These are phyloP conservation scores for Xestia ashworthii DNA, from an alignment of 2,888 invertebrate species.

Conservation along the genomic window DNA sequence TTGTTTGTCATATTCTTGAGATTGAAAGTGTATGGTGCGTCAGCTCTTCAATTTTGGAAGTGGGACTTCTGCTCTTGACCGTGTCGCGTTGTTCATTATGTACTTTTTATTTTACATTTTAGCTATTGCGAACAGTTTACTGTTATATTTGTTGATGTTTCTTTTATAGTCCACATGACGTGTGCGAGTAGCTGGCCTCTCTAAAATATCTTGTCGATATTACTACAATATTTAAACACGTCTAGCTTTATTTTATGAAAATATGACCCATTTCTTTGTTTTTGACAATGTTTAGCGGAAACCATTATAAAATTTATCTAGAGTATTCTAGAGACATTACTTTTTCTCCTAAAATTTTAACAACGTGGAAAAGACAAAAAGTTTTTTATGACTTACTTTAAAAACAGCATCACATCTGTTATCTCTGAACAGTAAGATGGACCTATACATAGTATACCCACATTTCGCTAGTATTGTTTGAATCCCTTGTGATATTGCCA, in stretches of 20 bases:
- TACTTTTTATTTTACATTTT: constrained; percentile 17
- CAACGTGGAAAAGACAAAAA: background rate
- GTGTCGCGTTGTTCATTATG: background rate
- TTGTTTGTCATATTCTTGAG: background rate
- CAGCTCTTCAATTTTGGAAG: background rate
- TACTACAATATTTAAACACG: background rate
- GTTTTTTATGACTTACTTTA: background rate
- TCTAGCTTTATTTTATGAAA: background rate
- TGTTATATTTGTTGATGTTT: constrained; percentile 33
- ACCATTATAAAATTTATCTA: background rate
- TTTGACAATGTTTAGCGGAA: constrained; percentile 19
- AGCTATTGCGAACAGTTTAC: constrained; percentile 12
- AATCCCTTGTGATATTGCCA: background rate
- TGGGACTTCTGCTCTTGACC: constrained; percentile 24
- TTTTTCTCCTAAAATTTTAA: background rate
- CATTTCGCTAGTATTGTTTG: background rate
- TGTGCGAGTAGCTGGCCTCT: background rate
- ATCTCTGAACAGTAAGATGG: background rate
- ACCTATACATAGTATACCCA: background rate
- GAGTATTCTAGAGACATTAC: background rate
- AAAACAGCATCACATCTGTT: background rate
- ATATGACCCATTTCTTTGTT: constrained; percentile 6
- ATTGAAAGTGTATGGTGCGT: background rate
- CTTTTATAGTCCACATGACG: constrained; percentile 18
- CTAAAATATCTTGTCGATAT: background rate